Evolutionary conservation across 1,140 invertebrate species (phyloP), one percentile per base, ranked within the genome.

Genomic region (Aricia agestis): DNA sequence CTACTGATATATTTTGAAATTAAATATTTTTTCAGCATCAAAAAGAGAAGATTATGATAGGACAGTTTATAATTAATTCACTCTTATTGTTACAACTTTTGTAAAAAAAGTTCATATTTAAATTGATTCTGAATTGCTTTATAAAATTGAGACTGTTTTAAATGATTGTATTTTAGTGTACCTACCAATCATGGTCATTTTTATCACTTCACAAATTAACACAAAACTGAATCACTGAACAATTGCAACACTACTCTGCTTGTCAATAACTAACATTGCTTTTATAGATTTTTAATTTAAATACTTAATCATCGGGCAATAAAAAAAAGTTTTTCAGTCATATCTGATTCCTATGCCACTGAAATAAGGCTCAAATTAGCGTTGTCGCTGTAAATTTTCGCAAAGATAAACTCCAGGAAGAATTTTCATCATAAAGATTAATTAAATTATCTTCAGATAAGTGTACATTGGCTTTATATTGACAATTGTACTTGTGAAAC

Each of bases 181-280:
- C 74, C 59, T 70, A 73, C 71, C 74, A 52, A 73, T 70, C 74
- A 75, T 75, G 45, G 31, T 72, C n/a, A 31, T 41, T 65, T 67
- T 72, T 70, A 65, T 45, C 74, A 75, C 67, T 72, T 69, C 61
- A 63, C 58, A 61, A 52, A 52, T 36, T 4, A 42, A 69, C 58
- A 69, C 68, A 69, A 36, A 57, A 69, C 68, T 69, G 17, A 2
- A 2, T 17, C 68, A 69, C 61, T 63, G 11, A 69, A 69, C 68
- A 63, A 36, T 36, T 69, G 59, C 32, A 45, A 63, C 61, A 69
- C 68, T 15, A 36, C 42, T 63, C 59, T 36, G 59, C 32, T 36
- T 45, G 58, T 25, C 17, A 69, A 15, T 63, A 68, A 19, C 65
- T 66, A 41, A 32, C 59, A 66, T 66, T 52, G 69, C 67, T 72